Percentiles rank a stretch among this genome's conserved stretches.
Evolutionary conservation across 2,797 vertebrate genomes (phyloP).

Genomic region (Takifugu ocellatus): DNA sequence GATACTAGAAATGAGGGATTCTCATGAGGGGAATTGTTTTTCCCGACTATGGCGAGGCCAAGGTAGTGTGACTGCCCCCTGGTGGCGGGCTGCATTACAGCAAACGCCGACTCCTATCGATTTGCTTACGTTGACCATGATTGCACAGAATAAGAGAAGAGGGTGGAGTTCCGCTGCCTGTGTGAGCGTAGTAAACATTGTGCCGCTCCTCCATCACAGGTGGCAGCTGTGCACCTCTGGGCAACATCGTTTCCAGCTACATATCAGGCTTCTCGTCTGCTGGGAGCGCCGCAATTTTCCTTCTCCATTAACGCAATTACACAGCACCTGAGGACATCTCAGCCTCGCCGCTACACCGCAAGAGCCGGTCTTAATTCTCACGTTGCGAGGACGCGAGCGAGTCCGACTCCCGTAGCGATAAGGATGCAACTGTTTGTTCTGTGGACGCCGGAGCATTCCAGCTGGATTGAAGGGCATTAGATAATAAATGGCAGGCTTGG

Average conservation of each 20-base stretch:
- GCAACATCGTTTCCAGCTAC: conserved; percentile 64
- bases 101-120: no score
- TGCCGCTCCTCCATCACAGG: conserved; percentile 48
- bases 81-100: no score
- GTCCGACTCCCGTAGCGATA: conserved; percentile 7
- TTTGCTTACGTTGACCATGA: no score
- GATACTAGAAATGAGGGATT: no score
- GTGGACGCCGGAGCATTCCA: conserved; percentile 24
- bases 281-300: conserved; percentile 51
- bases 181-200: no score
- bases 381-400: conserved; percentile 10
- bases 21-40: no score
- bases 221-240: conserved; percentile 56
- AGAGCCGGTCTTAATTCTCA: conserved; percentile 48
- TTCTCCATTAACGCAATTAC: conserved; percentile 59
- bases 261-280: conserved; percentile 41
- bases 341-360: conserved; percentile 33
- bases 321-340: conserved; percentile 64
- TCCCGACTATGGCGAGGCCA: no score
- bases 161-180: no score
- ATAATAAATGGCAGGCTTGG: conserved; percentile 52
- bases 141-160: no score
- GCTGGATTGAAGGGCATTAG: conserved; percentile 37
- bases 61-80: no score
- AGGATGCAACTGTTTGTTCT: conserved; percentile 42